These are phyloP conservation scores for Sakesphorus luctuosus DNA, from an alignment of 2,113 vertebrate species.

Conservation along the genomic window DNA sequence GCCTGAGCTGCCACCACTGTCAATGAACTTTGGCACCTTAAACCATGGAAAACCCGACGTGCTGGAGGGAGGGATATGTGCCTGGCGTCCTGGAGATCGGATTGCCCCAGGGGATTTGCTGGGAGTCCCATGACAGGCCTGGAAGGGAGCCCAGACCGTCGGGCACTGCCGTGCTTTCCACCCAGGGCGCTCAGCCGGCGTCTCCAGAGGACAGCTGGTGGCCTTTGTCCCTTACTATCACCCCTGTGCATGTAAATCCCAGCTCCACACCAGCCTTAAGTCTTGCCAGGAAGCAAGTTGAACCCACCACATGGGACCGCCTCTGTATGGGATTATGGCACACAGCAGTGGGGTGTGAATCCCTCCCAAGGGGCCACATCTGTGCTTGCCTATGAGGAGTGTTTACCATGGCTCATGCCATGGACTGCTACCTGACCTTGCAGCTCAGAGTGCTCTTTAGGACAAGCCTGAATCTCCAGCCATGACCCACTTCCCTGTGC, in stretches of 20 bases:
- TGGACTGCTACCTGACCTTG: accelerated
- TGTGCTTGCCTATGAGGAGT: accelerated
- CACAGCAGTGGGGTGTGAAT: accelerated
- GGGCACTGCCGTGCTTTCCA: conserved; percentile 7
- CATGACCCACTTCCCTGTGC: neutral
- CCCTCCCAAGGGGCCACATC: too few relatives aligned
- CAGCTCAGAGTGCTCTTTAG: neutral
- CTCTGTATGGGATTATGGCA: accelerated
- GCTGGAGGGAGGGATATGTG: conserved; percentile 23
- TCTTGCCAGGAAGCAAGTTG: accelerated
- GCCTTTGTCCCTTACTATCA: conserved; percentile 5
- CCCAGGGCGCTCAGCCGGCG: neutral
- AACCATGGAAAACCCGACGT: neutral
- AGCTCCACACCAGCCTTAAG: accelerated
- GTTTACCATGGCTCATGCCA: neutral
- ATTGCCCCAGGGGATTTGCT: conserved; percentile 54
- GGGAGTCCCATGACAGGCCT: conserved; percentile 56
- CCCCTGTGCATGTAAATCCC: neutral
- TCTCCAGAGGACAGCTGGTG: conserved; percentile 4
- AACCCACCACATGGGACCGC: accelerated
- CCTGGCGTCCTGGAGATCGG: neutral
- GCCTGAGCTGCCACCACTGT: neutral
- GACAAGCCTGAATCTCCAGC: neutral
- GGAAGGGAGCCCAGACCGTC: conserved; percentile 44
- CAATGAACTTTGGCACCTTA: conserved; percentile 63